Conservation (phyloP, 2,888 invertebrate species). For the Aricia artaxerxes region DNA sequence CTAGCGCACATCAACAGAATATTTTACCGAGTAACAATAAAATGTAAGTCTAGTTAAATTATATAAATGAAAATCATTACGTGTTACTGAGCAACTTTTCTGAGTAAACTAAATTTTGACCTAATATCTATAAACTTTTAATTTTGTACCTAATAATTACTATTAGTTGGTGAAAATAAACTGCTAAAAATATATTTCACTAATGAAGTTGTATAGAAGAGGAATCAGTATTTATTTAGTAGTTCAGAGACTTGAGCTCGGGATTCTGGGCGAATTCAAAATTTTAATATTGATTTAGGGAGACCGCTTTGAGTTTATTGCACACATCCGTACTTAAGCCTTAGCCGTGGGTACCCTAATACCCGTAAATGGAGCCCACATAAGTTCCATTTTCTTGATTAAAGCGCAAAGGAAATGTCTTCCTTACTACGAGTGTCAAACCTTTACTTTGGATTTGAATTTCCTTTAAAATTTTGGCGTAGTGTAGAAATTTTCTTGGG, state of each 20-base stretch:
- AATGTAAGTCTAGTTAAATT: no score
- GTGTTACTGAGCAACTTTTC: no score
- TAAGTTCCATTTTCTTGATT: constrained; percentile 24
- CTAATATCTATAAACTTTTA: no score
- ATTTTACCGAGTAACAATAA: no score
- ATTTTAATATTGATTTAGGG: constrained; percentile 18
- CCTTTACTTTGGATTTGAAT: not conserved
- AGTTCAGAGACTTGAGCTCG: not conserved
- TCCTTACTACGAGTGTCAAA: constrained; percentile 1
- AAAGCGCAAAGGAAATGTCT: constrained; percentile 22
- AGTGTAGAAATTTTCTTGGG: not conserved
- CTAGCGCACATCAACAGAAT: not conserved
- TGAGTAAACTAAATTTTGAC: no score
- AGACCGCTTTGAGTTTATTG: constrained; percentile 11
- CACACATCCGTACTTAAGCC: constrained; percentile 13
- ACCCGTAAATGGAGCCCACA: constrained; percentile 8
- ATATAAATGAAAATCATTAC: no score
- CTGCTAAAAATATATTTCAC: not conserved
- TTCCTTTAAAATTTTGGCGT: not conserved
- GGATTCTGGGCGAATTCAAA: not conserved
- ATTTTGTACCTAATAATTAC: no score
- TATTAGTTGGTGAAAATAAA: no score
- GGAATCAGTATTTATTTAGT: not conserved
- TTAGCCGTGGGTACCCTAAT: constrained; percentile 16
- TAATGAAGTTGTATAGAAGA: not conserved